These are phyloP conservation scores for Saimiri boliviensis DNA, from an alignment of 2,113 vertebrate species.

Conservation along the genomic window DNA sequence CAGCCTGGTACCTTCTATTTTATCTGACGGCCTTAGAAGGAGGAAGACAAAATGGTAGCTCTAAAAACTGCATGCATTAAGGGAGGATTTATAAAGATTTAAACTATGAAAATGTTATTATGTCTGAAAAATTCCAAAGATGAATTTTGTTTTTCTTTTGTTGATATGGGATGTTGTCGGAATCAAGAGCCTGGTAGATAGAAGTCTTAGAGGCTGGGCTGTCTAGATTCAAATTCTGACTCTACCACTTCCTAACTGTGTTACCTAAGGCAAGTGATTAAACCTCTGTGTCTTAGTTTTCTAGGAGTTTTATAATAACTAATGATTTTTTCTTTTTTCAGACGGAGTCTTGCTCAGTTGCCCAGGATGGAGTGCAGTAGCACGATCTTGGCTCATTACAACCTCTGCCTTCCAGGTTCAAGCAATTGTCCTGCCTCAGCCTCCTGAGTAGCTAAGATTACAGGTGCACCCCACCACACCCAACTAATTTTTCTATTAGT, in stretches of 20 bases:
- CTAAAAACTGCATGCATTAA: neutral
- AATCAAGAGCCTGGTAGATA: neutral
- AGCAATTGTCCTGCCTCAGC: too few relatives aligned
- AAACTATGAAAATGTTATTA: neutral
- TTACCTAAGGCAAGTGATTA: neutral
- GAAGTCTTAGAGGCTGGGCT: neutral
- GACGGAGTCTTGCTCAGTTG: too few relatives aligned
- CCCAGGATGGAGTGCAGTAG: too few relatives aligned
- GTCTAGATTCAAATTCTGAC: neutral
- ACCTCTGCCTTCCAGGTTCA: too few relatives aligned
- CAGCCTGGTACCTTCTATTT: neutral
- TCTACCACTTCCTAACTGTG: neutral
- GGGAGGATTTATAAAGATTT: neutral
- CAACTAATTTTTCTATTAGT: too few relatives aligned
- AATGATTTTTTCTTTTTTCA: neutral
- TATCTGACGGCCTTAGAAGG: neutral
- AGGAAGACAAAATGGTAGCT: neutral
- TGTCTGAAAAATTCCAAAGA: neutral
- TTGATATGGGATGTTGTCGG: neutral
- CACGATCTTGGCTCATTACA: too few relatives aligned
- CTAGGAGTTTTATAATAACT: neutral
- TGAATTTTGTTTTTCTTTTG: neutral
- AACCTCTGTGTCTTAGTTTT: neutral
- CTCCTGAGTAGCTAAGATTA: too few relatives aligned
- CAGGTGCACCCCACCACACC: too few relatives aligned